Base-by-base conservation (phyloP, 1,140 invertebrate genomes). In the Gonioctena quinquepunctata region DNA sequence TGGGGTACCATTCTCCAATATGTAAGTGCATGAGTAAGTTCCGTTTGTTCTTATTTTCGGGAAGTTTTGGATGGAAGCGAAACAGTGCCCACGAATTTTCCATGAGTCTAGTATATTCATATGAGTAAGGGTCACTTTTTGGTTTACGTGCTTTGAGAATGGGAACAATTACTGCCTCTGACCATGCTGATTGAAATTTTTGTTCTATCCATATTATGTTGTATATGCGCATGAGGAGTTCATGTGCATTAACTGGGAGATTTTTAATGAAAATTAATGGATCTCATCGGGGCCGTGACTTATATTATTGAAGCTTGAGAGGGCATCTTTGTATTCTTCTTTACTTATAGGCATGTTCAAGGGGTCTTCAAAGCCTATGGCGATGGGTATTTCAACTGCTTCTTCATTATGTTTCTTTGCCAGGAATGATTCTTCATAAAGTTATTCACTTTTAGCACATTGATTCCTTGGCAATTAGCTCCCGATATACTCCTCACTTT, bases 11-110 rank as follows among this genome's bases (percentile, higher is more conserved):
- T 63, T 63, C 7, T 63, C 27, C 16, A 19, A 27, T 33, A 16
- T 18, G 11, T 4, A 33, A 6, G 7, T 19, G 13, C 19, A 19
- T 16, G 60, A 42, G 13, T 16, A 21, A 7, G 18, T 6, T 33
- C 60, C 60, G 60, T 63, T 63, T 33, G 60, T 42, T 33, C 22
- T 28, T 6, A 63, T 19, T 42, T 8, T 18, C 16, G 13, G 33
- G 61, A 70, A 73, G 56, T 62, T 70, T 42, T 54, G 18, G n/a
- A 70, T 70, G 28, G 70, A 67, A 18, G 25, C 3, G 4, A 70
- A 25, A 3, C 66, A 59, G 21, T 66, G 61, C 66, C 60, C 71
- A 4, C 16, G 4, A 11, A 69, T 52, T 13, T 49, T 66, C 62
- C 16, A 69, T n/a, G 27, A 16, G 7, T 59, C 5, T 16, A 72